Evolutionary conservation across 2,888 invertebrate species (phyloP).

Genomic region (Harmothoe impar): DNA sequence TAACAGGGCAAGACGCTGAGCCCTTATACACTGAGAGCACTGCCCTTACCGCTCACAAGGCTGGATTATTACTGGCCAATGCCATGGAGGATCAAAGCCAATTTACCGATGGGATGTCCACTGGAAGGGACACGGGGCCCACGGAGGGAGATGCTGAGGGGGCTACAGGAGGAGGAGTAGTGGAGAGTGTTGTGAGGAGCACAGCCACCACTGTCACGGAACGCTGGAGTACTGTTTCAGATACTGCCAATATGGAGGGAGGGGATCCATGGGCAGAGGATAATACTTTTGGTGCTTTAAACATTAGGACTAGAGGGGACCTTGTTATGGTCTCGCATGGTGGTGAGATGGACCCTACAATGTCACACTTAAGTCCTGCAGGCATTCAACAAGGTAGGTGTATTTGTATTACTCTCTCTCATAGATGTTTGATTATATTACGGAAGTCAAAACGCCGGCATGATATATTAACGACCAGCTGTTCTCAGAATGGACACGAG

Average conservation of each 20-base stretch:
- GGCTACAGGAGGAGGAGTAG: background rate
- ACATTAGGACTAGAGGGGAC: background rate
- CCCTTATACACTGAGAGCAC: background rate
- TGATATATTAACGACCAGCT: background rate
- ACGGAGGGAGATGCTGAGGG: background rate
- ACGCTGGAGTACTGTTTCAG: slow-evolving; percentile 21
- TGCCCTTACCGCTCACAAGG: background rate
- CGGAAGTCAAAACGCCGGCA: background rate
- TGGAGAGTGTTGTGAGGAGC: background rate
- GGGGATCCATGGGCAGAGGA: background rate
- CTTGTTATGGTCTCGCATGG: background rate
- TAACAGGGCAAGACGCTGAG: background rate
- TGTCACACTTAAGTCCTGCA: background rate
- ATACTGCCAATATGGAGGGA: background rate
- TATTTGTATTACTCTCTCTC: background rate
- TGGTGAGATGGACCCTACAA: background rate
- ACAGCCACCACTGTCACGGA: background rate
- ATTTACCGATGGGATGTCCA: background rate
- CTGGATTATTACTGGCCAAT: background rate
- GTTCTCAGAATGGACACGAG: background rate
- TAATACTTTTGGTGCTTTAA: background rate
- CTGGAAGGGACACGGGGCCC: background rate
- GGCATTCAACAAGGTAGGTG: background rate
- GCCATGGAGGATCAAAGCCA: slow-evolving; percentile 38
- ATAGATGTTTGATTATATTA: background rate